phyloP scores from a whole-genome alignment of 1,140 invertebrate species.

The Drosophila fuyamai region DNA sequence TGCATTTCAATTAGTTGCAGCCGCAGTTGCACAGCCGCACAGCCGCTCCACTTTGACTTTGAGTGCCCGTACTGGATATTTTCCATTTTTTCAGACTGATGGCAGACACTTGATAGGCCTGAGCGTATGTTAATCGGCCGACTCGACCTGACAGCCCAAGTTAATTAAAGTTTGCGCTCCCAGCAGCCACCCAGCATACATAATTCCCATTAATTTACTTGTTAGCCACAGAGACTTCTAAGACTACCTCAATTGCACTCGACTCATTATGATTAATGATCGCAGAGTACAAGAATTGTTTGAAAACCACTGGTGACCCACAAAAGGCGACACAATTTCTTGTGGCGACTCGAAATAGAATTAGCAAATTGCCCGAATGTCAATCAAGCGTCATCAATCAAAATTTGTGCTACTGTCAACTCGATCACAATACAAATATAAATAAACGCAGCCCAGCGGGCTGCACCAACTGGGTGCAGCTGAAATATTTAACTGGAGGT shows the following conservation, averaged over 20 bases:
- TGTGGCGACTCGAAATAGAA: constrained; percentile 62
- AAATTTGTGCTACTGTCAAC: constrained; percentile 78
- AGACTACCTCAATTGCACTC: constrained; percentile 61
- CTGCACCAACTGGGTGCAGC: constrained; percentile 63
- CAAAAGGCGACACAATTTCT: constrained; percentile 41
- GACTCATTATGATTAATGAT: constrained; percentile 78
- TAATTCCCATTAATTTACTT: constrained; percentile 72
- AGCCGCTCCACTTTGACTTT: constrained; percentile 76
- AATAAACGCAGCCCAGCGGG: constrained; percentile 47
- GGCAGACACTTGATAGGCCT: constrained; percentile 77
- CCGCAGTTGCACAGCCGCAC: constrained; percentile 2
- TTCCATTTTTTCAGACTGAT: constrained; percentile 78
- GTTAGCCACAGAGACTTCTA: constrained; percentile 36
- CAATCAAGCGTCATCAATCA: constrained; percentile 79
- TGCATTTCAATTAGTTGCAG: constrained; percentile 75
- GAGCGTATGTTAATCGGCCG: constrained; percentile 76
- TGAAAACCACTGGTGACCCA: constrained; percentile 25
- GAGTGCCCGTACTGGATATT: constrained; percentile 56
- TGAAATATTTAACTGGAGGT: constrained; percentile 61
- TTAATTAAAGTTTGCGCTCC: constrained; percentile 73
- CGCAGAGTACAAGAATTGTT: constrained; percentile 20
- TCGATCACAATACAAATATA: constrained; percentile 65
- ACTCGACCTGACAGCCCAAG: constrained; percentile 70
- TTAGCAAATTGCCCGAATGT: constrained; percentile 81
- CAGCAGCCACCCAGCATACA: constrained; percentile 25